A percentile compares a stretch with the other conserved stretches of the same genome.
Evolutionary conservation across 2,113 vertebrate species (phyloP).

Genomic region (Strigops habroptila): DNA sequence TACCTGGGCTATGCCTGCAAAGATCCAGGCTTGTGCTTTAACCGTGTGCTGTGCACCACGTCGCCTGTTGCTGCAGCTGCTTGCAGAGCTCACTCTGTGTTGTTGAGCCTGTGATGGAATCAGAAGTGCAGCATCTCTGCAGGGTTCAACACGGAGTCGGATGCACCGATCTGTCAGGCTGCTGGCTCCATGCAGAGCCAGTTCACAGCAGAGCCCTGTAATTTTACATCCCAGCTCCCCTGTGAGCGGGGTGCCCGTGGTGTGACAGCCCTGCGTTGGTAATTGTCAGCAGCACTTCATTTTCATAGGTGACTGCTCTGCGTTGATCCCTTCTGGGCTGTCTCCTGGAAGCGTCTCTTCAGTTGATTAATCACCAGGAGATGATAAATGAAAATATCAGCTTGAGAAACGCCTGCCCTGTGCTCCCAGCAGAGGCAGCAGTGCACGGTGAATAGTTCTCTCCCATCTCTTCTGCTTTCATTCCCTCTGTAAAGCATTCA

Average conservation of each 20-base stretch:
- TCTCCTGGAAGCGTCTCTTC: neutral
- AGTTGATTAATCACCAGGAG: neutral
- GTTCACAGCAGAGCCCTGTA: neutral
- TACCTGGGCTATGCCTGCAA: neutral
- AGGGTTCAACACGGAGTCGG: neutral
- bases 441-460: neutral
- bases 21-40: neutral
- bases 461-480: neutral
- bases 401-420: neutral
- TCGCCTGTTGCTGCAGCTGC: neutral
- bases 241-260: accelerated
- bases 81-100: neutral
- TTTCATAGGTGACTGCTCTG: neutral
- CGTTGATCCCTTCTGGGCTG: neutral
- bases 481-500: neutral
- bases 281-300: neutral
- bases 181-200: neutral
- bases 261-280: neutral
- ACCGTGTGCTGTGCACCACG: neutral
- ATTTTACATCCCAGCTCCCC: neutral
- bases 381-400: conserved; percentile 45
- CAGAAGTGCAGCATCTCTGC: neutral
- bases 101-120: neutral
- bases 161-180: neutral
- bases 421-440: conserved; percentile 39